Evolutionary conservation across 2,113 vertebrate species (phyloP).

Genomic region (Clarias macrocephalus): DNA sequence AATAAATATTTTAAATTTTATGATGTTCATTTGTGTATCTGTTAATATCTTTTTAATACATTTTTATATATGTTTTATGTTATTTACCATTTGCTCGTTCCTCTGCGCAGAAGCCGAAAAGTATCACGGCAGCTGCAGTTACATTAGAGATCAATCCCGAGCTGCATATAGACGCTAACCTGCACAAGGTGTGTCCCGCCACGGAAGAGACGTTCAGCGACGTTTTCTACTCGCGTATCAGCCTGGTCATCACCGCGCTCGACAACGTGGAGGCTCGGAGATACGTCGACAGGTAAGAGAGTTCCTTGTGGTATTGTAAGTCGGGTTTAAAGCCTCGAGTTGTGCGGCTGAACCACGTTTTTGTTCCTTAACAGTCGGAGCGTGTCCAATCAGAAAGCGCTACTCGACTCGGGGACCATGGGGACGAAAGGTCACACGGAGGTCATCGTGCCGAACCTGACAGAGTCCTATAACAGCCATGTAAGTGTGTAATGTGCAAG

Average conservation of each 20-base stretch:
- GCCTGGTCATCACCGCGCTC: constrained; percentile 90
- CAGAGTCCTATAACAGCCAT: constrained; percentile 97
- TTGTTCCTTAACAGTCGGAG: constrained; percentile 78
- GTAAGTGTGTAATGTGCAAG: constrained; percentile 72
- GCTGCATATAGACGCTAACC: constrained; percentile 87
- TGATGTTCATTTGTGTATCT: too few species aligned
- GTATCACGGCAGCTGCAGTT: constrained; percentile 88
- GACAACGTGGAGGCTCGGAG: constrained; percentile 96
- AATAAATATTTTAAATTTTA: too few species aligned
- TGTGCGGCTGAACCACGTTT: not conserved
- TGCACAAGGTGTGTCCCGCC: constrained; percentile 93
- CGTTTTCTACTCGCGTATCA: constrained; percentile 83
- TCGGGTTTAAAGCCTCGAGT: not conserved
- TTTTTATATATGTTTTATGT: too few species aligned
- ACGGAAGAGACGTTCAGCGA: constrained; percentile 89
- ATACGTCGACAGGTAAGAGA: constrained; percentile 92
- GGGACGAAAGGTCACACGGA: constrained; percentile 98
- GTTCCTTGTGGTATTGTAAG: not conserved
- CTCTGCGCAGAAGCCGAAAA: constrained; percentile 88
- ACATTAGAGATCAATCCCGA: constrained; percentile 88
- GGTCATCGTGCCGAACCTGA: constrained; percentile 90
- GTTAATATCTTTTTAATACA: too few species aligned
- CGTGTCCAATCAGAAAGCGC: constrained; percentile 88
- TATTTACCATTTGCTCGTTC: too few species aligned
- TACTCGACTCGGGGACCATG: constrained; percentile 98